Evolutionary conservation across 2,113 vertebrate species (phyloP), one percentile per base, ranked within the genome.

Genomic region (Xiphophorus couchianus): DNA sequence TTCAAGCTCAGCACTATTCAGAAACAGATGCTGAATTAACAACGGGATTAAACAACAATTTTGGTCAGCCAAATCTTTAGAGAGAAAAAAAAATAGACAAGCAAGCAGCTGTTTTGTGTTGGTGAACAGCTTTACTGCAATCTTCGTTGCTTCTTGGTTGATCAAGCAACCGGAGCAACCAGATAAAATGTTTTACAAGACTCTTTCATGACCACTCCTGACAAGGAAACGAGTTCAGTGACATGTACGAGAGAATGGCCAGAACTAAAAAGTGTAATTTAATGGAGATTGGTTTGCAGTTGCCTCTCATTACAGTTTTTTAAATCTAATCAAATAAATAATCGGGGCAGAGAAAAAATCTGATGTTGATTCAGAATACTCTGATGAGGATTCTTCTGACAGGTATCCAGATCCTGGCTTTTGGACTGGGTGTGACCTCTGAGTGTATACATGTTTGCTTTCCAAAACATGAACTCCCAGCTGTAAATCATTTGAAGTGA

Each of bases 31-130:
- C 25, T 61, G 61, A 15, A 31, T 28, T 68, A 62, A 69, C 1
- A 25, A 74, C 78, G 25, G 68, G 66, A 66, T 65, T 27, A 11
- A 11, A 64, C 67, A 81, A 83, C 1, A 62, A 90, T 81, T 88
- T 77, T 67, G 69, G 48, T 51, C 69, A 68, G 30, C 4, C 61
- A 69, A 62, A 77, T 73, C 69, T 68, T 48, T 67, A 69, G 14
- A 67, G 28, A 61, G 33, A 80, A 76, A n/a, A 65, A 78, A 70
- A 76, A 33, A 65, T 3, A 70, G 84, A 71, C 11, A 1, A 39
- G 33, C 9, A 17, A 61, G 67, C 7, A 22, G 74, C 33, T 30
- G 66, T 19, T 80, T 37, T 13, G 27, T 3, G 22, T 71, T 28
- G 60, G 14, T n/a, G 81, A 79, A 63, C 62, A 30, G 66, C 76